Evolutionary conservation across 1,140 invertebrate species (phyloP), one percentile per base, ranked within the genome.

Genomic region (Littorina saxatilis): DNA sequence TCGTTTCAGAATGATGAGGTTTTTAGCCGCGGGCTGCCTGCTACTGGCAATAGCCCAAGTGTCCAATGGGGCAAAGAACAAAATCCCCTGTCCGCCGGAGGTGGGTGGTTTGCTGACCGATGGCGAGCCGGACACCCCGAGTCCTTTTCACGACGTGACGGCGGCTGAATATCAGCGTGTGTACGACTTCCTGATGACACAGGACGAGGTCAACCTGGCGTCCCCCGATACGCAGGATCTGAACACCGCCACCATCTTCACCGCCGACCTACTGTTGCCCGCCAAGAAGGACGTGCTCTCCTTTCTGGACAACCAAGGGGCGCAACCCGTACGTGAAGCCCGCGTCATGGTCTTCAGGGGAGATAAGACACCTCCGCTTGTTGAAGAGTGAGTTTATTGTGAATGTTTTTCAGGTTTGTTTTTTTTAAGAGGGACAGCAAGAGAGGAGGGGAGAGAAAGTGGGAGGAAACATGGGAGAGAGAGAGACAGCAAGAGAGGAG

Each of bases 291-390:
- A 86, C 2, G 86, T 83, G 9, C 39, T 90, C 15, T 50, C 63
- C 4, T 89, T 83, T 78, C 81, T 91, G 35, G 87, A 90, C 58
- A 61, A 63, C 0, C 77, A 80, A 13, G 85, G 83, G 2, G 2
- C 76, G 13, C 79, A 84, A 72, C 85, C 88, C 1, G 84, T 82
- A 9, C 82, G 90, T n/a, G 82, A 84, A 40, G 88, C 88, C 5
- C 81, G 82, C n/a, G 88, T 87, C 17, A 72, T 86, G 23, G 78
- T 91, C 2, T 82, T 86, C 43, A 83, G 86, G 27, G 88, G 87
- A 9, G 85, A 86, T 35, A 78, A 58, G 35, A 13, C 47, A 20
- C 84, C 81, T 23, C 85, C 87, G 20, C 78, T 82, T 4, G 82
- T 87, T 2, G 87, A 88, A 80, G 87, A 89, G 61, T 91, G 52